Percentiles rank a stretch among this genome's conserved stretches.
These are phyloP conservation scores for Helobdella robusta DNA, from an alignment of 2,888 invertebrate genomes.

Conservation along the genomic window DNA sequence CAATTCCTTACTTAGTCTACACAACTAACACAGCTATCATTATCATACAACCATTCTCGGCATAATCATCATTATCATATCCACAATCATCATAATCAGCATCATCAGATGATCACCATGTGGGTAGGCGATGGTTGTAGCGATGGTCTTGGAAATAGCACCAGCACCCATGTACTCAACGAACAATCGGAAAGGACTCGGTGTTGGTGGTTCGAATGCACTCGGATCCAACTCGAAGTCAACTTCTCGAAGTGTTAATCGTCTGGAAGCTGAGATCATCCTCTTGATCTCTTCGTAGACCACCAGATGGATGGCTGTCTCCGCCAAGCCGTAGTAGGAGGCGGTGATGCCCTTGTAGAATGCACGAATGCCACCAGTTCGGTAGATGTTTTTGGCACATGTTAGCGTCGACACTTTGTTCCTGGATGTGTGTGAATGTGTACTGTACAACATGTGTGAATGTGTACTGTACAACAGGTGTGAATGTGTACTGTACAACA, in stretches of 20 bases:
- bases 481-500: too few species aligned
- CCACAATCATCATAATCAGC: too few species aligned
- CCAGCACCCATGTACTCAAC: constrained; percentile 66
- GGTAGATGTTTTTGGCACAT: constrained; percentile 48
- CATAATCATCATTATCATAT: too few species aligned
- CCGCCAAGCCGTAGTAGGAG: constrained; percentile 95
- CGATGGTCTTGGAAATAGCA: constrained; percentile 88
- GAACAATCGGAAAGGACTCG: constrained; percentile 37
- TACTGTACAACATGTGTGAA: too few species aligned
- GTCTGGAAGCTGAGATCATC: neutral
- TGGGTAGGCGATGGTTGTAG: constrained; percentile 80
- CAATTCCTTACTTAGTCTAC: too few species aligned
- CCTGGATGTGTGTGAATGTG: too few species aligned
- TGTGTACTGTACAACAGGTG: too few species aligned
- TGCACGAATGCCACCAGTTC: constrained; percentile 64
- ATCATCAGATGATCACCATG: constrained; percentile 75
- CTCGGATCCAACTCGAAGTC: too few species aligned
- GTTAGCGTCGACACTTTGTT: constrained; percentile 39
- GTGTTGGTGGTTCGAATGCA: too few species aligned
- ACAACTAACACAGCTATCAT: too few species aligned
- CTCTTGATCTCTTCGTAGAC: constrained; percentile 79
- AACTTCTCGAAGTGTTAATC: too few species aligned
- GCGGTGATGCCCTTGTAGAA: constrained; percentile 99
- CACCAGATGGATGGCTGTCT: constrained; percentile 97
- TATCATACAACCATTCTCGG: too few species aligned